A percentile compares a stretch with the other conserved stretches of the same genome.
phyloP scores from a whole-genome alignment of 2,113 vertebrate species.

The Thomomys bottae region DNA sequence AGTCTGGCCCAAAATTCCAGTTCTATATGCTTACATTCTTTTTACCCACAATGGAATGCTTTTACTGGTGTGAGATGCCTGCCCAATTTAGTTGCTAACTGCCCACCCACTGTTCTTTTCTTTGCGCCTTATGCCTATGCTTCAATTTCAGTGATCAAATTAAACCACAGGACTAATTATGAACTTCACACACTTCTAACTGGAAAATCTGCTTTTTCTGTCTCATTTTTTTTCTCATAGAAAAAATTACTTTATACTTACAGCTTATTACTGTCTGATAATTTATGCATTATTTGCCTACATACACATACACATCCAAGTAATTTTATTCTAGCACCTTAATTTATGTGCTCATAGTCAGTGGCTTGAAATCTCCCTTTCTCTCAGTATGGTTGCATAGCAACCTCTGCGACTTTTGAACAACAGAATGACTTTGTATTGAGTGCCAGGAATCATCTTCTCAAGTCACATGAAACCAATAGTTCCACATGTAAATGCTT shows the following conservation, averaged over 20 bases:
- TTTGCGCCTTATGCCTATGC: slow-evolving; percentile 23
- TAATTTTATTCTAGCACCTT: slow-evolving; percentile 67
- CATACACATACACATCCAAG: slow-evolving; percentile 15
- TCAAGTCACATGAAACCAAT: background rate
- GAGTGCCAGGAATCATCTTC: slow-evolving; percentile 6
- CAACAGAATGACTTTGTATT: slow-evolving; percentile 51
- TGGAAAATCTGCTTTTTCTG: slow-evolving; percentile 61
- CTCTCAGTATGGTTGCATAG: slow-evolving; percentile 68
- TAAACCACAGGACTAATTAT: slow-evolving; percentile 70
- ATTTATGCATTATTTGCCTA: slow-evolving; percentile 66
- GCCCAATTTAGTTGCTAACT: slow-evolving; percentile 62
- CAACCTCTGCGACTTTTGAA: slow-evolving; percentile 58
- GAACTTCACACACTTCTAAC: slow-evolving; percentile 58
- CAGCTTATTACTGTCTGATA: slow-evolving; percentile 54
- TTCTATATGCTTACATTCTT: background rate
- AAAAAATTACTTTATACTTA: slow-evolving; percentile 58
- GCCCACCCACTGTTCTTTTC: slow-evolving; percentile 67
- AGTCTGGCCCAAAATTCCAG: background rate
- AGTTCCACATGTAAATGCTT: background rate
- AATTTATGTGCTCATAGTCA: slow-evolving; percentile 51
- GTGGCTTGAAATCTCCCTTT: slow-evolving; percentile 56
- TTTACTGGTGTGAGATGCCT: slow-evolving; percentile 29
- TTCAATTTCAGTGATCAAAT: slow-evolving; percentile 60
- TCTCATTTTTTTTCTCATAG: slow-evolving; percentile 18
- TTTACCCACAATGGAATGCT: slow-evolving; percentile 15